Evolutionary conservation across 1,140 invertebrate species (phyloP), one percentile per base, ranked within the genome.

Genomic region (Calephelis virginiensis): DNA sequence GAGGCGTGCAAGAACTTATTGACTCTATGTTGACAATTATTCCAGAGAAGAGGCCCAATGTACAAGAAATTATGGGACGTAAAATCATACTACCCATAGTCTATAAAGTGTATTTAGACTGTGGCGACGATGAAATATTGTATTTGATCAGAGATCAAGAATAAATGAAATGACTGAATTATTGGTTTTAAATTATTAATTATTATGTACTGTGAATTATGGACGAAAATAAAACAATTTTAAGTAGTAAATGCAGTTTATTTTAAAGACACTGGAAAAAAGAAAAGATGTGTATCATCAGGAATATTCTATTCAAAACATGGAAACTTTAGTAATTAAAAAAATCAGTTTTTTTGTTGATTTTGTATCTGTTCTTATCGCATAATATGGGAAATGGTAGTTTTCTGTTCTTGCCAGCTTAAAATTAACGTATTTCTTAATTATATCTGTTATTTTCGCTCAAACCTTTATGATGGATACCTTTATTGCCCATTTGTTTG

Each of bases 1-100:
- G 87, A 74, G 85, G 91, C 59, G 82, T 93, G 66, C 92, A 93
- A 75, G 88, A 92, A 63, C 73, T 93, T 5, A 86, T 93, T 49
- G 90, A 93, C 62, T 79, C 85, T 1, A 92, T 93, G 89, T 69
- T 93, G 37, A 89, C 92, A 43, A 72, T 92, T 1, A 71, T 92
- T 61, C 92, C 92, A 6, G 87, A 91, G 43, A 91, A 92, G 72
- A 80, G 93, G 59, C 91, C 92, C 0, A 76, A 83, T 37, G 82
- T 92, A 13, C 83, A 75, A 63, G 83, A 88, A 11, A 63, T 93
- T 5, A 88, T 93, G 75, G 81, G 86, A 43, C 81, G 86, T 66
- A 74, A 73, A 14, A 82, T 91, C 61, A 61, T 92, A 56, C 72
- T 92, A 61, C 78, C 89, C 43, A 80, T 81, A 76, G 69, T 92